Conservation (phyloP, 2,888 invertebrate genomes). For the Amphipyra tragopoginis region DNA sequence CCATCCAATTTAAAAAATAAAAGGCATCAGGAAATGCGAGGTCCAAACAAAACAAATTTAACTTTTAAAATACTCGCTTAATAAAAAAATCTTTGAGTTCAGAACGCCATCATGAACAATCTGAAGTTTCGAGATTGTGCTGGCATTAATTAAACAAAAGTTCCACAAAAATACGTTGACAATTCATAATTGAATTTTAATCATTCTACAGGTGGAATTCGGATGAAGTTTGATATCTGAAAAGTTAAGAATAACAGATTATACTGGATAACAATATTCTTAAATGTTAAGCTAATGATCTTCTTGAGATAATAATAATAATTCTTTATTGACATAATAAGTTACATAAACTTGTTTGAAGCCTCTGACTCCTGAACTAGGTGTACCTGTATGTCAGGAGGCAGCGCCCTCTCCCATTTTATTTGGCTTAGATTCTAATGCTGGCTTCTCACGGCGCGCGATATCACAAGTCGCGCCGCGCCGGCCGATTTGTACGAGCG, state of each 20-base stretch:
- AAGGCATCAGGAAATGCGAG: background rate
- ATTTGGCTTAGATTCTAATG: too few relatives aligned
- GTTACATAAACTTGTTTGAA: too few relatives aligned
- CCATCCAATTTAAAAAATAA: slow-evolving; percentile 2
- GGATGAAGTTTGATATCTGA: slow-evolving; percentile 24
- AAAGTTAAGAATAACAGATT: slow-evolving; percentile 34
- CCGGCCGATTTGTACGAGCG: too few relatives aligned
- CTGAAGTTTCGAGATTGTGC: slow-evolving; percentile 51
- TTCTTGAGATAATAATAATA: too few relatives aligned
- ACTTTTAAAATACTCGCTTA: slow-evolving; percentile 34
- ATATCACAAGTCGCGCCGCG: too few relatives aligned
- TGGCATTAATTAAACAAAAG: slow-evolving; percentile 56
- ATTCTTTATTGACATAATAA: too few relatives aligned
- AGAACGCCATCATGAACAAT: slow-evolving; percentile 46
- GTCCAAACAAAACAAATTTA: slow-evolving; percentile 41
- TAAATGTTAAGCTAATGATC: slow-evolving; percentile 25
- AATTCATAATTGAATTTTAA: slow-evolving; percentile 53
- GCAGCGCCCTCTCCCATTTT: too few relatives aligned
- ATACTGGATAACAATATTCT: slow-evolving; percentile 29
- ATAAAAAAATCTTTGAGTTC: slow-evolving; percentile 39
- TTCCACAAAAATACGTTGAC: slow-evolving; percentile 53
- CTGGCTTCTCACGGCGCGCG: too few relatives aligned
- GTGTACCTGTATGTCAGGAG: too few relatives aligned
- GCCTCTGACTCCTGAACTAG: too few relatives aligned
- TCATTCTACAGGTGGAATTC: slow-evolving; percentile 28